phyloP scores from a whole-genome alignment of 2,888 invertebrate species.

The Torymus aiolomorphi region DNA sequence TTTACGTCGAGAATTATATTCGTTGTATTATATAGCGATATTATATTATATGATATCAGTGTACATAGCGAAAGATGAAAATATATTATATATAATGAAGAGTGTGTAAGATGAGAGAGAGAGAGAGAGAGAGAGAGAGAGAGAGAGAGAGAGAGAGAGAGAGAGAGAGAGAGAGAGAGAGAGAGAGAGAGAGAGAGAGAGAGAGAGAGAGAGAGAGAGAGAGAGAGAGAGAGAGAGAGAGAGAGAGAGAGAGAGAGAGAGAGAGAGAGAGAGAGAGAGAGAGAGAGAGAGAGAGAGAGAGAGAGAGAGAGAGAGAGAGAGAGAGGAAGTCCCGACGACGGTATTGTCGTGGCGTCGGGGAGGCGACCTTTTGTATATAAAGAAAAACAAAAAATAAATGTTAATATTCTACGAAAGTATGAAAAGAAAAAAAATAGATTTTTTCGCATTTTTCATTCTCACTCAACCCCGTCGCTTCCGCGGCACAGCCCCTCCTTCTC shows the following conservation, averaged over 20 bases:
- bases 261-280: too few species aligned
- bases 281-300: too few species aligned
- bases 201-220: too few species aligned
- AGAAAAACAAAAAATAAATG: conserved; percentile 48
- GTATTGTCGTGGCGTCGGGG: conserved; percentile 14
- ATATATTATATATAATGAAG: conserved; percentile 21
- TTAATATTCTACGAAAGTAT: conserved; percentile 38
- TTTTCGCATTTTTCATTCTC: background rate
- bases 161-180: too few species aligned
- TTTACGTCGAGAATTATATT: conserved; percentile 48
- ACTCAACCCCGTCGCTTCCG: too few species aligned
- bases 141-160: too few species aligned
- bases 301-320: background rate
- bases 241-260: too few species aligned
- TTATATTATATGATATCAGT: conserved; percentile 41
- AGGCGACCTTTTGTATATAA: conserved; percentile 51
- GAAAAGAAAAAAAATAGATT: background rate
- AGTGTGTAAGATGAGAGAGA: conserved; percentile 18
- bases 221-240: too few species aligned
- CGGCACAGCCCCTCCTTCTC: background rate
- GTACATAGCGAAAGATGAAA: conserved; percentile 45
- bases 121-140: too few species aligned
- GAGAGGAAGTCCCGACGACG: conserved; percentile 4
- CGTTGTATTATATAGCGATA: conserved; percentile 51
- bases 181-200: too few species aligned